Percentiles rank a stretch among this genome's conserved stretches.
These are phyloP conservation scores for Sebastes fasciatus DNA, from an alignment of 2,113 vertebrate species.

Conservation along the genomic window DNA sequence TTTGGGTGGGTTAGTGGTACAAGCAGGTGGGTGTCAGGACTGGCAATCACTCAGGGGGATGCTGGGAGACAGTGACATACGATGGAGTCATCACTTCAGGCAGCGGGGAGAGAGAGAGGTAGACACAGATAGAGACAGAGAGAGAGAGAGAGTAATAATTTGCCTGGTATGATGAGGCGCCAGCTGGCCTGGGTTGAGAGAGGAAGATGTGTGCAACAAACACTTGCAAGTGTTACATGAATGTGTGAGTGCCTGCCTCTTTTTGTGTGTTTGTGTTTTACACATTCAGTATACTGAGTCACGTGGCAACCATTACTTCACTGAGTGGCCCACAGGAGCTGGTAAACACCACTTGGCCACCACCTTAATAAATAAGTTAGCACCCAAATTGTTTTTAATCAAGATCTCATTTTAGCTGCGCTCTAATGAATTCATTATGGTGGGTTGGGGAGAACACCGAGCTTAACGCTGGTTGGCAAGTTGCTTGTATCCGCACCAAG, in stretches of 20 bases:
- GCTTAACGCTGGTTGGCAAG: constrained; percentile 30
- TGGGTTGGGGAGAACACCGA: constrained; percentile 28
- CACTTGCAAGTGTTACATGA: constrained; percentile 24
- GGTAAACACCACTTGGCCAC: constrained; percentile 52
- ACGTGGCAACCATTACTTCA: constrained; percentile 58
- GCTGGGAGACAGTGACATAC: constrained; percentile 79
- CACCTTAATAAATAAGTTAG: constrained; percentile 53
- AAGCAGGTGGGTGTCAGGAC: constrained; percentile 67
- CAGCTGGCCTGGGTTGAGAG: constrained; percentile 16
- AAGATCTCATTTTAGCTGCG: constrained; percentile 58
- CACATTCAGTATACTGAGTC: constrained; percentile 33
- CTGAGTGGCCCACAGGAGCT: constrained; percentile 63
- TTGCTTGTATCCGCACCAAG: neutral
- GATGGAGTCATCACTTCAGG: constrained; percentile 60
- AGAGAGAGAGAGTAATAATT: neutral
- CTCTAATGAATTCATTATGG: constrained; percentile 65
- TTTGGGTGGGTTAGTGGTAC: constrained; percentile 79
- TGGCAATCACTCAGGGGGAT: constrained; percentile 84
- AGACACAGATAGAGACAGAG: neutral
- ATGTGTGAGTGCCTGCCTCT: constrained; percentile 20
- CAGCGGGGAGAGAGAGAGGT: neutral
- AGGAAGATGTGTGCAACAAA: neutral
- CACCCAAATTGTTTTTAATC: constrained; percentile 72
- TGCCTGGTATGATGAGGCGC: constrained; percentile 64
- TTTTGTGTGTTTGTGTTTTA: constrained; percentile 26